Evolutionary conservation across 2,888 invertebrate genomes (phyloP).

Genomic region (Carterocephalus palaemon): DNA sequence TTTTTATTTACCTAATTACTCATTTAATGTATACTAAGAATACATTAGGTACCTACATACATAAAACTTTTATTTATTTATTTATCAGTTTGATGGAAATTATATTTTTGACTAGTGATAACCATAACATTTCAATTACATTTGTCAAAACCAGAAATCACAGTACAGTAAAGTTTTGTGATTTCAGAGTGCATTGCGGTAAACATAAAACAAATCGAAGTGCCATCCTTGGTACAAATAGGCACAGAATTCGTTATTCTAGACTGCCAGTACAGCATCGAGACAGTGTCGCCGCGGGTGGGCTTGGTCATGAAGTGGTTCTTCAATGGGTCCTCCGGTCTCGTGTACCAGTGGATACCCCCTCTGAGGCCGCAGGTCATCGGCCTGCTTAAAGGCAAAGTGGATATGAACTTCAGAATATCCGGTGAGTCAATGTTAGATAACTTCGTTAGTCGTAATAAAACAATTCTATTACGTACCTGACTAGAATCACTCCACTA

Average conservation of each 20-base stretch:
- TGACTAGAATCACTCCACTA: constrained; percentile 17
- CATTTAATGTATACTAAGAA: too few species aligned
- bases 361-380: constrained; percentile 67
- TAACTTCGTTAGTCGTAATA: constrained; percentile 15
- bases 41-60: too few species aligned
- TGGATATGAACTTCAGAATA: constrained; percentile 62
- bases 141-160: too few species aligned
- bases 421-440: constrained; percentile 53
- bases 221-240: constrained; percentile 61
- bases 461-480: constrained; percentile 25
- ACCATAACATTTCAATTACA: too few species aligned
- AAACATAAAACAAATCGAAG: constrained; percentile 65
- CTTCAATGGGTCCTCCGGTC: constrained; percentile 65
- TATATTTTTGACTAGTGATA: too few species aligned
- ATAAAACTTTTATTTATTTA: too few species aligned
- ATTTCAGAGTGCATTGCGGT: constrained; percentile 67
- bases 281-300: constrained; percentile 40
- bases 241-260: constrained; percentile 58
- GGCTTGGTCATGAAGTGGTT: constrained; percentile 75
- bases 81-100: too few species aligned
- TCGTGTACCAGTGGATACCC: constrained; percentile 75
- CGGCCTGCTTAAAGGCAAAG: constrained; percentile 68
- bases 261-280: constrained; percentile 57
- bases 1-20: too few species aligned
- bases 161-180: too few species aligned